A percentile compares a stretch with the other conserved stretches of the same genome.
These are phyloP conservation scores for Megalonaias nervosa DNA, from an alignment of 1,140 invertebrate genomes.

Conservation along the genomic window DNA sequence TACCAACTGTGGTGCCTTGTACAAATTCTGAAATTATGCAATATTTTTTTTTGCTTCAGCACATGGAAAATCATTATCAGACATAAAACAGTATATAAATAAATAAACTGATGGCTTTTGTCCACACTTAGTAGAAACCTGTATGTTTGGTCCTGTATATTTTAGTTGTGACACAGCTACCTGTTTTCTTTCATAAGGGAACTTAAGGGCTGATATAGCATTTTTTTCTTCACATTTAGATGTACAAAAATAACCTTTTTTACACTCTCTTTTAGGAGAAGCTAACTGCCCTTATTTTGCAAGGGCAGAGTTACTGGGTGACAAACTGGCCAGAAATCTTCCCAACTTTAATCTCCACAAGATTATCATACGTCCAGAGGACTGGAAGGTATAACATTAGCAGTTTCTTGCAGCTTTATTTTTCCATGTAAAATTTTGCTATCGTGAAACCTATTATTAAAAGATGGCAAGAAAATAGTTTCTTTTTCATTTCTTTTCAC, in stretches of 20 bases:
- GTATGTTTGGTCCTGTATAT: not conserved
- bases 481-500: too few relatives aligned
- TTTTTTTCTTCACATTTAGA: not conserved
- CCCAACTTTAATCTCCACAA: slow-evolving; percentile 69
- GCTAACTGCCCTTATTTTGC: slow-evolving; percentile 71
- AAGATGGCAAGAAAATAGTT: too few relatives aligned
- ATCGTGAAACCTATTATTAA: too few relatives aligned
- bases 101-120: not conserved
- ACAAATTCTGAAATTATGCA: too few relatives aligned
- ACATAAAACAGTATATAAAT: not conserved
- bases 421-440: too few relatives aligned
- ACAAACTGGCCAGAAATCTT: slow-evolving; percentile 65
- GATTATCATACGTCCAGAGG: slow-evolving; percentile 61
- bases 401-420: too few relatives aligned
- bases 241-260: not conserved
- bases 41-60: too few relatives aligned
- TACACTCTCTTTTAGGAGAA: slow-evolving; percentile 56
- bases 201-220: too few relatives aligned
- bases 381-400: slow-evolving; percentile 63
- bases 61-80: too few relatives aligned
- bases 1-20: too few relatives aligned
- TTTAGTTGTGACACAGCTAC: not conserved
- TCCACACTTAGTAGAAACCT: not conserved
- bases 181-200: not conserved
- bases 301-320: slow-evolving; percentile 67